Evolutionary conservation across 2,888 invertebrate genomes (phyloP).

Genomic region (Spialia ferax): DNA sequence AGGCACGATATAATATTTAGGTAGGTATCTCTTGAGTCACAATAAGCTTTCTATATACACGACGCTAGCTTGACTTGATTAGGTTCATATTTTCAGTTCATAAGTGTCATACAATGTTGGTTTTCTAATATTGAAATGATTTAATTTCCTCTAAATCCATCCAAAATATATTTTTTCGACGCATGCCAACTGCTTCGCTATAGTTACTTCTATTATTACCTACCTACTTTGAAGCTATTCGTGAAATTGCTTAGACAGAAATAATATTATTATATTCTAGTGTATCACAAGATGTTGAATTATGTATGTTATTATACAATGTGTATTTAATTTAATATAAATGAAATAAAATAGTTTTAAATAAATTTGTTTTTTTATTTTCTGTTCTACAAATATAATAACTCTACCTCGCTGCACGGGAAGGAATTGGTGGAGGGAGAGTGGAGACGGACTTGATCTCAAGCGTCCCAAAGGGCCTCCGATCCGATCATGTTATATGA

Average conservation of each 20-base stretch:
- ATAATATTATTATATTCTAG: too few species aligned
- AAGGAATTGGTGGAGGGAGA: too few species aligned
- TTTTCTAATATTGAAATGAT: too few species aligned
- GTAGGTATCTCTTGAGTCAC: background rate
- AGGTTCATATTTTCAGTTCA: background rate
- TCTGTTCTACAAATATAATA: background rate
- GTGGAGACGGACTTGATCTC: too few species aligned
- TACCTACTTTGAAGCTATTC: too few species aligned
- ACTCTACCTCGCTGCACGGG: too few species aligned
- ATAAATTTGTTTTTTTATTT: conserved; percentile 28
- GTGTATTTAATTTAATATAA: conserved; percentile 46
- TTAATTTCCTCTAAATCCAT: too few species aligned
- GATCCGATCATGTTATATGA: too few species aligned
- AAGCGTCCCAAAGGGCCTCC: too few species aligned
- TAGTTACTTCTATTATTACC: too few species aligned
- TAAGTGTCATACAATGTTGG: too few species aligned
- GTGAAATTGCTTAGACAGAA: conserved; percentile 20
- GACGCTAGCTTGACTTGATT: background rate
- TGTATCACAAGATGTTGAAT: conserved; percentile 24
- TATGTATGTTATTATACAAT: conserved; percentile 43
- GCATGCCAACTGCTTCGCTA: background rate
- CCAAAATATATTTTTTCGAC: background rate
- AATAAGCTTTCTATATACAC: background rate
- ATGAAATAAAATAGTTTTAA: conserved; percentile 50
- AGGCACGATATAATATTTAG: background rate